Conservation (phyloP, 2,888 invertebrate species). For the Cosmia pyralina region DNA sequence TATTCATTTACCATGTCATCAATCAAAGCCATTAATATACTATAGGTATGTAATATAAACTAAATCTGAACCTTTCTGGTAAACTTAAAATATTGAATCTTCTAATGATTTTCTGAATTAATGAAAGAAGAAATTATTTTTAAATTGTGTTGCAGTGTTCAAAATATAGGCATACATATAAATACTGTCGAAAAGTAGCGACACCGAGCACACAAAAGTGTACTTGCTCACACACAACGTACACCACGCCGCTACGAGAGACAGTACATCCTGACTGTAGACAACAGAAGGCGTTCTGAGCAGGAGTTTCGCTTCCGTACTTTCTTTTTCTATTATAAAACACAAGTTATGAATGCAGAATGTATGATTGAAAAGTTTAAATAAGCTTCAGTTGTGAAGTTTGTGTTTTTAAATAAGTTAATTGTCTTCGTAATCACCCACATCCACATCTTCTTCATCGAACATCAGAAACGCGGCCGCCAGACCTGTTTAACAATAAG, state of each 20-base stretch:
- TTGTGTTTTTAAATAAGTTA: background rate
- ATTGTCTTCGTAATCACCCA: background rate
- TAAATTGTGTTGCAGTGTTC: background rate
- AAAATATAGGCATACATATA: background rate
- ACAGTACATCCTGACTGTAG: background rate
- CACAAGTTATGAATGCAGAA: background rate
- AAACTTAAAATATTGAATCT: background rate
- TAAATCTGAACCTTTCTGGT: too few relatives aligned
- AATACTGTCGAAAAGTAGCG: background rate
- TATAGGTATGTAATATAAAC: too few relatives aligned
- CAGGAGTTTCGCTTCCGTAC: background rate
- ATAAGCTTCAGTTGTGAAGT: background rate
- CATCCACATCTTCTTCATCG: background rate
- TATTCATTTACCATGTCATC: background rate
- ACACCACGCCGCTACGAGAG: background rate
- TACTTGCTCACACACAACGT: background rate
- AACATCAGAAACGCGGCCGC: too few relatives aligned
- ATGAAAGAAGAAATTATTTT: background rate
- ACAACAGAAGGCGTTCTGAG: background rate
- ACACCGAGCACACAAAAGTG: background rate
- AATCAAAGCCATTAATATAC: background rate
- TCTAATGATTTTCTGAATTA: background rate
- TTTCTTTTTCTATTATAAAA: background rate
- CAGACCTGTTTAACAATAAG: constrained; percentile 13
- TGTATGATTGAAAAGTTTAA: background rate